Evolutionary conservation across 2,797 vertebrate species (phyloP), one percentile per base, ranked within the genome.

Genomic region (Enteromius argenteus): DNA sequence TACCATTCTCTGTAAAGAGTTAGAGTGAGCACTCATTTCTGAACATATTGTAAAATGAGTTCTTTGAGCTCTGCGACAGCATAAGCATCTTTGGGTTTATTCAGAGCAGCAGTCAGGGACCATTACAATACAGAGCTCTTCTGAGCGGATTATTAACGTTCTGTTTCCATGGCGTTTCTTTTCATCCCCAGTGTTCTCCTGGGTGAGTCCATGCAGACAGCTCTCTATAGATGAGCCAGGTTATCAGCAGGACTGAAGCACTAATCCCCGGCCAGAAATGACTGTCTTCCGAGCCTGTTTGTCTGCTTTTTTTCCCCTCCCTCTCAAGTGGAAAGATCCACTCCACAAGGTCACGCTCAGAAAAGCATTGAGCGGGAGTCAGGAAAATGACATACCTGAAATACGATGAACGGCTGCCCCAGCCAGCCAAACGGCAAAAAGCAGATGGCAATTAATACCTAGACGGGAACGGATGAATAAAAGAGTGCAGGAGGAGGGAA

Each of bases 251-350:
- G 78, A 74, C 51, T 23, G n/a, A 42, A 44, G 74, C 67, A 42
- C 74, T 84, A 71, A 71, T 82, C 80, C 37, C 62, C 4, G 27
- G 68, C 30, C 42, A 78, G 27, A 76, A 56, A 69, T 35, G 23
- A 56, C 49, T 11, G 64, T 78, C 64, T 69, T 81, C 69, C 42
- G 35, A 62, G 80, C 56, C 81, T 80, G 77, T 79, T 73, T 87
- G 67, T 87, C 53, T 72, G 64, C 27, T 27, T 79, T 66, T 66
- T 67, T 84, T 86, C 78, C 83, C 75, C 77, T 88, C n/a, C 78
- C 71, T 73, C 78, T 53, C 53, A 17, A 78, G 75, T 64, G 66
- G 23, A 75, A 67, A 79, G 53, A 79, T 39, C 67, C 62, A 17
- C 49, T 79, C 56, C 53, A 9, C 85, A 79, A 86, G 80, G 85